phyloP scores from a whole-genome alignment of 23 tunicate species.

The Diplosoma virens region DNA sequence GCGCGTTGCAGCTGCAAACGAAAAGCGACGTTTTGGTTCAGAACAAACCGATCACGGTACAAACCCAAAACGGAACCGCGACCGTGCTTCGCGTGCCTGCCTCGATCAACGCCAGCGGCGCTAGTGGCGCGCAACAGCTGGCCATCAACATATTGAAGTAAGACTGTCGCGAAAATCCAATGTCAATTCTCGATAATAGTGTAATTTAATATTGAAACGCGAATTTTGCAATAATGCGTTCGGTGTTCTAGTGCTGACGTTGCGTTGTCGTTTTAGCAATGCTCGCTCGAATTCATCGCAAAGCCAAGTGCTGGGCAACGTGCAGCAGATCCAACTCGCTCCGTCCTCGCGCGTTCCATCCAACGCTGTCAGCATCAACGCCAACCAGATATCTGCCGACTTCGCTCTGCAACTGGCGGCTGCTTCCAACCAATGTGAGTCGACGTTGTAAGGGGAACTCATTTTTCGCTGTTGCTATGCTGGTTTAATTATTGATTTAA shows the following conservation, averaged over 20 bases:
- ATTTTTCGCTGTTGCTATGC: not conserved
- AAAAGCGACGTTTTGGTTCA: not conserved
- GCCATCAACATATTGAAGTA: slow-evolving; percentile 58
- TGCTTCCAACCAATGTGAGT: slow-evolving; percentile 46
- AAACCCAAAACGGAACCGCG: slow-evolving; percentile 5
- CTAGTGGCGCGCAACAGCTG: slow-evolving; percentile 50
- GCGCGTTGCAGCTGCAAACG: not conserved
- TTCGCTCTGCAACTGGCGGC: slow-evolving; percentile 78
- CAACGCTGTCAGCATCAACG: slow-evolving; percentile 37
- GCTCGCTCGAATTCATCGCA: not conserved
- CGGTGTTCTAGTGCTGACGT: not conserved
- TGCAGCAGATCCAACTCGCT: slow-evolving; percentile 44
- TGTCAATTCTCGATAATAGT: not conserved
- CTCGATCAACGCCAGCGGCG: slow-evolving; percentile 11
- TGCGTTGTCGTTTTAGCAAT: not conserved
- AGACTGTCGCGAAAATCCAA: not conserved
- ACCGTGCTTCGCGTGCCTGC: slow-evolving; percentile 62
- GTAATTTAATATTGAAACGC: too few relatives aligned
- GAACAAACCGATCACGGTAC: not conserved
- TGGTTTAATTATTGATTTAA: too few relatives aligned
- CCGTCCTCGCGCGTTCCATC: slow-evolving; percentile 29
- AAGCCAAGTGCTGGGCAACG: not conserved
- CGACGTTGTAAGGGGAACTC: not conserved
- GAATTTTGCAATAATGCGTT: too few relatives aligned
- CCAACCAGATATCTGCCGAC: slow-evolving; percentile 57